Evolutionary conservation across 2,113 vertebrate species (phyloP), one percentile per base, ranked within the genome.

Genomic region (Phycodurus eques): DNA sequence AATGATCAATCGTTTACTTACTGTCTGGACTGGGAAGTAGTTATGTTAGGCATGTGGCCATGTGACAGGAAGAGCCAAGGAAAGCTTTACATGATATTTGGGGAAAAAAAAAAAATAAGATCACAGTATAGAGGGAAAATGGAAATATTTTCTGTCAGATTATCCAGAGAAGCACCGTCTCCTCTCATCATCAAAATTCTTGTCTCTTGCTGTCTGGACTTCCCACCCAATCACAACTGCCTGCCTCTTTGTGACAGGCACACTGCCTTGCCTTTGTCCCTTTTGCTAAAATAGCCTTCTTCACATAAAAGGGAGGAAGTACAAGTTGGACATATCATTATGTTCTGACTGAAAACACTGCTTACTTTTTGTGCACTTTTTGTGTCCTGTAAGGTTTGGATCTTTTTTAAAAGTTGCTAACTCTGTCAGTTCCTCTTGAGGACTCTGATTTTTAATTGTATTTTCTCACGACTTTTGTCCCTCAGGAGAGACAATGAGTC

Each of bases 121-220:
- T 70, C 65, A 72, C 68, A 76, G 59, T 66, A 47, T 47, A 42
- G 70, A 70, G 57, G 54, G 39, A 69, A 73, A 39, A 42, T 31
- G 72, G 54, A 35, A 70, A 54, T 47, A 17, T 44, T 61, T 47
- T 2, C 54, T 27, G 71, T 63, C 33, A 63, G 56, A 77, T 39
- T 22, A 61, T 80, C 61, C 70, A 22, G 62, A 64, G 77, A 74
- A 73, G 53, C 59, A 71, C 78, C 54, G 67, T 82, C 83, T 72
- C 73, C 75, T 77, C 67, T 85, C 79, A 81, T 89, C 82, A 82
- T 81, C 82, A 80, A 82, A 83, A 79, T 71, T 80, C 71, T 80
- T 70, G 31, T 67, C 47, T 46, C 69, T 43, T 51, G 39, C 75
- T 12, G 46, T 74, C 57, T 77, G 68, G 33, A 47, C 75, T 74